Percentiles rank a stretch among this genome's conserved stretches.
Evolutionary conservation across 2,888 invertebrate genomes (phyloP).

Genomic region (Sepiola atlantica): DNA sequence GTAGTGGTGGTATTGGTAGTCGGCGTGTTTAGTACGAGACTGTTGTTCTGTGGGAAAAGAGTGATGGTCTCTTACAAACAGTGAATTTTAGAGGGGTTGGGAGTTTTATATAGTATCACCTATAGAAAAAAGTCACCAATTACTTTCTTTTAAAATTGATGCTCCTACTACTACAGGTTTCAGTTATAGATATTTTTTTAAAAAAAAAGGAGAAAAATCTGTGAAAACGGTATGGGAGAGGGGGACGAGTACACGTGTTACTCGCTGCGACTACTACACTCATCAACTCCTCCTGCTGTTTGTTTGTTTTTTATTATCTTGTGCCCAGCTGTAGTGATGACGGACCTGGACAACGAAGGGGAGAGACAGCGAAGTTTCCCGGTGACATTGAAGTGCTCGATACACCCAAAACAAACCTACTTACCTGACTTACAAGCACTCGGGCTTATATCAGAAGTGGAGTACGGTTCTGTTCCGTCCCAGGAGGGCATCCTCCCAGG

Average conservation of each 20-base stretch:
- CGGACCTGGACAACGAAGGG: not conserved
- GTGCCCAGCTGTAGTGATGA: not conserved
- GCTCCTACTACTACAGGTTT: not conserved
- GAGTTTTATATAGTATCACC: not conserved
- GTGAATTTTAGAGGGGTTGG: not conserved
- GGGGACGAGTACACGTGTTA: not conserved
- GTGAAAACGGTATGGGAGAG: not conserved
- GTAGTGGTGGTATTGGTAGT: not conserved
- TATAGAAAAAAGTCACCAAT: not conserved
- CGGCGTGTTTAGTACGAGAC: not conserved
- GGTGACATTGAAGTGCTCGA: not conserved
- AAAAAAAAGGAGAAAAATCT: not conserved
- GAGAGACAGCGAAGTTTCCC: not conserved
- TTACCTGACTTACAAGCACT: too few relatives aligned
- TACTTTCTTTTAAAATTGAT: not conserved
- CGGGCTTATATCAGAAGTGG: too few relatives aligned
- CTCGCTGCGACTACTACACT: not conserved
- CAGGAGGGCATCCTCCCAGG: too few relatives aligned
- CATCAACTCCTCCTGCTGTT: not conserved
- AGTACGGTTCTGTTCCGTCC: too few relatives aligned
- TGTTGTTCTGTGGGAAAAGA: not conserved
- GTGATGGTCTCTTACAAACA: not conserved
- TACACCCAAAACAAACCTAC: too few relatives aligned
- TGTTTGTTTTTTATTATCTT: not conserved
- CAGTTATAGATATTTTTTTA: too few relatives aligned